These are phyloP conservation scores for Sparidentex hasta DNA, from an alignment of 2,797 vertebrate genomes.

Conservation along the genomic window DNA sequence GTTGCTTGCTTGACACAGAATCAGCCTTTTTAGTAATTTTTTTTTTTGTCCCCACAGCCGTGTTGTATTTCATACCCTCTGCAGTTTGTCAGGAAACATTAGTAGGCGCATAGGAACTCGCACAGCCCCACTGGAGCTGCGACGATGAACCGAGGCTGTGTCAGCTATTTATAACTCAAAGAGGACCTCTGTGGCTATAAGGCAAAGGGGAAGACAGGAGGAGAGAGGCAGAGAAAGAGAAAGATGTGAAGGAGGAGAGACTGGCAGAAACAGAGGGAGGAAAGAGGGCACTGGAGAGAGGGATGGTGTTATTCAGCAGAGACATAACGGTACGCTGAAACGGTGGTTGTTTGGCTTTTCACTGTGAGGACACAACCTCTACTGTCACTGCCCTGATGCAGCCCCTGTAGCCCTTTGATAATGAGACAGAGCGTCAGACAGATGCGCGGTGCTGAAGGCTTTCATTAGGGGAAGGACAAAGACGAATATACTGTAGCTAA, in stretches of 20 bases:
- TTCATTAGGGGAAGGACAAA: constrained; percentile 47
- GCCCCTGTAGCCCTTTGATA: constrained; percentile 49
- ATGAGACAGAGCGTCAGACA: constrained; percentile 61
- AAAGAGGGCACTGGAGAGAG: constrained; percentile 20
- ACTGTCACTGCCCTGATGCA: constrained; percentile 40
- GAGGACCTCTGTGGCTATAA: constrained; percentile 58
- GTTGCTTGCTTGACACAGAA: constrained; percentile 27
- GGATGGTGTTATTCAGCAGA: constrained; percentile 30
- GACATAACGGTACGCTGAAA: not conserved
- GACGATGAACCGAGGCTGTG: constrained; percentile 54
- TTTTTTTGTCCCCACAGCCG: not conserved
- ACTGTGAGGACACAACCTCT: constrained; percentile 64
- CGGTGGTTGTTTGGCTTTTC: constrained; percentile 31
- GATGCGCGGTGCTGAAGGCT: constrained; percentile 52
- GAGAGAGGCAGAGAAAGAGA: constrained; percentile 32
- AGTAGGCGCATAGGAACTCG: constrained; percentile 45
- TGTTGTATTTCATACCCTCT: constrained; percentile 62
- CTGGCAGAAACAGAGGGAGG: constrained; percentile 20
- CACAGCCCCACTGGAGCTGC: constrained; percentile 32
- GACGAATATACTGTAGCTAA: constrained; percentile 28
- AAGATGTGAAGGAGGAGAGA: constrained; percentile 56
- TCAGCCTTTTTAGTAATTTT: constrained; percentile 6
- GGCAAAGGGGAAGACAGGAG: constrained; percentile 51
- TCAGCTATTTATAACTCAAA: constrained; percentile 75
- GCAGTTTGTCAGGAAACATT: constrained; percentile 71